Base-by-base conservation (phyloP, 1,140 invertebrate species). In the Microplitis demolitor region DNA sequence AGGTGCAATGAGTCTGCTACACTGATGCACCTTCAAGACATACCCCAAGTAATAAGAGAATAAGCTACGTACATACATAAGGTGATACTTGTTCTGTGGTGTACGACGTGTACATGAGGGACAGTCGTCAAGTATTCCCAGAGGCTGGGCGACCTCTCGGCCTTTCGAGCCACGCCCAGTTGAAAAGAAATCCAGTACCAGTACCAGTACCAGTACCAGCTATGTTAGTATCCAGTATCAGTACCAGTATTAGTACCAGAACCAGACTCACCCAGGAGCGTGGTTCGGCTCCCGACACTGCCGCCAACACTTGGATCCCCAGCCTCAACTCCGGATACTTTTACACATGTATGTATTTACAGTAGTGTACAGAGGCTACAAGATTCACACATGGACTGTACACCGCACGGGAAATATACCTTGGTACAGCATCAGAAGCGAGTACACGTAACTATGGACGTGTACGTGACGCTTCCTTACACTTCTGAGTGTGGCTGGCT, bases 401-500 rank as follows among this genome's bases (percentile, higher is more conserved):
- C 53, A 14, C 53, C 56, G 39, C 11, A 51, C 24, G 34, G 16
- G 63, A 37, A 66, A 35, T 35, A 62, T 39, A 50, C 39, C 39
- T 14, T 14, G 39, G 39, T 45, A 45, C 39, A 11, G 39, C 6
- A 53, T 37, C 63, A 66, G 63, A 37, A 66, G 63, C 63, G 39
- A 53, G 14, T 50, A 51, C 45, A 66, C 63, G 63, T 66, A 66
- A 53, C 60, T 33, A 62, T 62, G 34, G 60, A 62, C 33, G 35
- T 53, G 63, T 66, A 66, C 63, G 63, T 66, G 63, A 66, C 50
- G 63, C 34, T 66, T 66, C 63, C 39, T 66, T 66, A 33, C 63
- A 66, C 63, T 45, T 8, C 67, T 50, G n/a, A 11, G 33, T 13
- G 16, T 58, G 53, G 51, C 33, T 69, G 24, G 24, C 31, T 69